phyloP scores from a whole-genome alignment of 2,888 invertebrate species.

The Nomada fucata region DNA sequence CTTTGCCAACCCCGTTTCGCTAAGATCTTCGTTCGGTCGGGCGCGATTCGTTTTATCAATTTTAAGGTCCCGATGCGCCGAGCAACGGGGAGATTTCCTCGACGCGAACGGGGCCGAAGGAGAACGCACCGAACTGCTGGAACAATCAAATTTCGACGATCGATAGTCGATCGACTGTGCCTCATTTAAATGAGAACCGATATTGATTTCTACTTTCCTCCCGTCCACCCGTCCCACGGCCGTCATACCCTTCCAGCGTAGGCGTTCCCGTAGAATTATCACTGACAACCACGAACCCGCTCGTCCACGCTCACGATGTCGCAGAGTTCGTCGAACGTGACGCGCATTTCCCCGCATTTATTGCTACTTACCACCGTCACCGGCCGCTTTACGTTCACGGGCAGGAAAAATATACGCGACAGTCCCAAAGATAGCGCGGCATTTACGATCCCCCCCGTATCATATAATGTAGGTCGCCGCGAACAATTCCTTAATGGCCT shows the following conservation, averaged over 20 bases:
- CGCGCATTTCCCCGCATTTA: slow-evolving; percentile 1
- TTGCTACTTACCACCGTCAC: background rate
- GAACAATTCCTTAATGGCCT: slow-evolving; percentile 22
- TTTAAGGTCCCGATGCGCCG: background rate
- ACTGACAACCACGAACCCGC: background rate
- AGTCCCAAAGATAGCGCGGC: background rate
- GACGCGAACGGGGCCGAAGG: background rate
- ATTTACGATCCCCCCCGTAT: slow-evolving; percentile 21
- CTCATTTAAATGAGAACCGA: slow-evolving; percentile 21
- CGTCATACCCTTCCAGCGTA: background rate
- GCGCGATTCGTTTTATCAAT: background rate
- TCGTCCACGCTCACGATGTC: background rate
- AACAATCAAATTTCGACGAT: slow-evolving; percentile 1
- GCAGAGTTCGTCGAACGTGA: background rate
- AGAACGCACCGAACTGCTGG: too few species aligned
- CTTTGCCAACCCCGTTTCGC: background rate
- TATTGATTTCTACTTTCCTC: slow-evolving; percentile 20
- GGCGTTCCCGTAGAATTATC: slow-evolving; percentile 17
- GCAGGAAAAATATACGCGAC: background rate
- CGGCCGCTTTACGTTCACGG: background rate
- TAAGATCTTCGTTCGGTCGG: background rate
- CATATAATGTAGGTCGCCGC: slow-evolving; percentile 24
- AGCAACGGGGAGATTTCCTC: background rate
- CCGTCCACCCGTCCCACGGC: background rate
- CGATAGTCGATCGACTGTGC: slow-evolving; percentile 2